Percentiles rank a stretch among this genome's conserved stretches.
Evolutionary conservation across 2,888 invertebrate genomes (phyloP).

Genomic region (Ichneumoninae sp.): DNA sequence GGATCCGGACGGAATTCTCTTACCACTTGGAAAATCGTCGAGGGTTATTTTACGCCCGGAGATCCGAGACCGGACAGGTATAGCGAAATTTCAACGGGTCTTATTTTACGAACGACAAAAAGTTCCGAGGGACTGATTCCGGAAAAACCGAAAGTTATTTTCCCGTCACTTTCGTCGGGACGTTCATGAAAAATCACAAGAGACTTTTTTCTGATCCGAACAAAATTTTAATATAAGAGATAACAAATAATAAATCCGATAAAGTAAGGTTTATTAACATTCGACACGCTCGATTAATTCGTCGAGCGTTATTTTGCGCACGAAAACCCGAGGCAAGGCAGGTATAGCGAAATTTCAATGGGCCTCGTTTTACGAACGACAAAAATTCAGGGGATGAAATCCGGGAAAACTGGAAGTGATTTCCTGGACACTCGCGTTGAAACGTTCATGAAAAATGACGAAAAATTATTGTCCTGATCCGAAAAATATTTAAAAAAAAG

Average conservation of each 20-base stretch:
- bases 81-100: not conserved
- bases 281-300: constrained; percentile 8
- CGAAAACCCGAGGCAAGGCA: not conserved
- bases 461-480: not conserved
- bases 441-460: not conserved
- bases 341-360: not conserved
- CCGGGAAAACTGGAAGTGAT: no score
- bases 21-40: constrained; percentile 42
- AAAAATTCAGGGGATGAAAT: not conserved
- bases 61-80: constrained; percentile 5
- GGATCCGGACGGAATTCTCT: constrained; percentile 20
- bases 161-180: constrained; percentile 5
- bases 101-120: not conserved
- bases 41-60: constrained; percentile 41
- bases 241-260: not conserved
- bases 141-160: constrained; percentile 38
- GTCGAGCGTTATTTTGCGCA: constrained; percentile 48
- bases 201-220: not conserved
- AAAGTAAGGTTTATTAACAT: not conserved
- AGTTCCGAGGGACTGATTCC: not conserved
- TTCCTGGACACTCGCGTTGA: no score
- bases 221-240: not conserved
- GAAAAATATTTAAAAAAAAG: not conserved
- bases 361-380: no score
- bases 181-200: not conserved